Conservation (phyloP, 2,888 invertebrate genomes). For the Apotomis capreana region DNA sequence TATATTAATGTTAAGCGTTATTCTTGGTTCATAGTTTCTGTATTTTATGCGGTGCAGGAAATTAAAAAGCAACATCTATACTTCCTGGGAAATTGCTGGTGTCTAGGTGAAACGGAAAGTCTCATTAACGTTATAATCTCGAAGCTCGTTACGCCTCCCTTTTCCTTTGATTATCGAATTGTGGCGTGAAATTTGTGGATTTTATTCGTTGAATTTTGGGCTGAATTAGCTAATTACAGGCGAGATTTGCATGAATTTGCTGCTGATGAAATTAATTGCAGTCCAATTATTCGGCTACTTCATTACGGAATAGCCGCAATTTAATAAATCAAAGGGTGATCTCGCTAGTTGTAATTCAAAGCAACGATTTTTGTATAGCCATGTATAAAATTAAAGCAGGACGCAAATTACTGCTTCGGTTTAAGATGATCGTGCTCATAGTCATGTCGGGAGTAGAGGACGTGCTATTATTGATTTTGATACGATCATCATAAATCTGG, state of each 20-base stretch:
- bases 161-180: constrained; percentile 22
- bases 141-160: constrained; percentile 3
- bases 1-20: neutral
- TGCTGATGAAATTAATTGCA: constrained; percentile 32
- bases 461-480: no score
- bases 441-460: no score
- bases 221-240: constrained; percentile 30
- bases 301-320: constrained; percentile 16
- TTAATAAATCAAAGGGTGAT: constrained; percentile 1
- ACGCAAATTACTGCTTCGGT: no score
- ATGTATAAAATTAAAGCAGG: no score
- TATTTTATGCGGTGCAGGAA: constrained; percentile 5
- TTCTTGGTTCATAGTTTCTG: neutral
- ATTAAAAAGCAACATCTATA: constrained; percentile 26
- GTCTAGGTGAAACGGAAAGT: neutral
- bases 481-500: no score
- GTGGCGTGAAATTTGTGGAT: constrained; percentile 7
- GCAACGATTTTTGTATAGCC: no score
- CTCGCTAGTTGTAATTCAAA: no score
- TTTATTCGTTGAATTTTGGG: constrained; percentile 13
- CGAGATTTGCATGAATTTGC: constrained; percentile 21
- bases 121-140: constrained; percentile 16
- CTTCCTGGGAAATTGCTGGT: neutral
- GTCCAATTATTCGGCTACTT: constrained; percentile 20
- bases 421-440: no score